Percentiles rank a stretch among this genome's conserved stretches.
Evolutionary conservation across 2,797 vertebrate genomes (phyloP).

Genomic region (Euphonia xanthogaster): DNA sequence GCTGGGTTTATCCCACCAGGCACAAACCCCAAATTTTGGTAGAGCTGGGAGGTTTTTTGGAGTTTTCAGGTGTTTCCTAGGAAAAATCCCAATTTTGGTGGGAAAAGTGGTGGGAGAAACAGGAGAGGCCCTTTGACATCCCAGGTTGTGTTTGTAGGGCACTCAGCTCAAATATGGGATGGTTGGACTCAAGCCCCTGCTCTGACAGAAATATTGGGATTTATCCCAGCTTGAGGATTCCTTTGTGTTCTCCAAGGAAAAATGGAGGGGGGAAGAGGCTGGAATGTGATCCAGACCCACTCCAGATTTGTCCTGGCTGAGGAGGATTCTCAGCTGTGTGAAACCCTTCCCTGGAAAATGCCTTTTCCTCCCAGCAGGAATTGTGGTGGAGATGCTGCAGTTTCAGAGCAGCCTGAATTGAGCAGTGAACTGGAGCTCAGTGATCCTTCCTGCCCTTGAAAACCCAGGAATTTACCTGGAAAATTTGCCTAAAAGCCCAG

Average conservation of each 20-base stretch:
- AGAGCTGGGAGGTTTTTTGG: background rate
- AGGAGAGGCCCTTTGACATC: background rate
- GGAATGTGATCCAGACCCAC: fast-evolving
- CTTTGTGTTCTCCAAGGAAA: background rate
- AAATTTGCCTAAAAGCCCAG: no score
- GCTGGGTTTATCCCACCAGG: background rate
- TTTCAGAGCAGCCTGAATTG: background rate
- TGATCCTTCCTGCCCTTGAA: background rate
- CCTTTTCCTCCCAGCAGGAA: background rate
- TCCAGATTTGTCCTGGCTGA: background rate
- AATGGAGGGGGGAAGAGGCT: background rate
- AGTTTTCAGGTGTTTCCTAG: background rate
- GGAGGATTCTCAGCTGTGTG: background rate
- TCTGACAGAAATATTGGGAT: background rate
- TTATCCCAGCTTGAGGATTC: background rate
- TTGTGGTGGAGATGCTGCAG: background rate
- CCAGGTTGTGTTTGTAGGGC: background rate
- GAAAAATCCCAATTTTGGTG: background rate
- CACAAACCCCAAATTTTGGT: background rate
- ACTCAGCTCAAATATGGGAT: background rate
- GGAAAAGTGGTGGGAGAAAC: background rate
- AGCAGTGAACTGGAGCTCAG: no score
- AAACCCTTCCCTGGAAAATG: fast-evolving
- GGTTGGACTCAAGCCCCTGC: background rate
- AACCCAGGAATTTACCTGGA: no score